Evolutionary conservation across 1,140 invertebrate species (phyloP), one percentile per base, ranked within the genome.

Genomic region (Musca vetustissima): DNA sequence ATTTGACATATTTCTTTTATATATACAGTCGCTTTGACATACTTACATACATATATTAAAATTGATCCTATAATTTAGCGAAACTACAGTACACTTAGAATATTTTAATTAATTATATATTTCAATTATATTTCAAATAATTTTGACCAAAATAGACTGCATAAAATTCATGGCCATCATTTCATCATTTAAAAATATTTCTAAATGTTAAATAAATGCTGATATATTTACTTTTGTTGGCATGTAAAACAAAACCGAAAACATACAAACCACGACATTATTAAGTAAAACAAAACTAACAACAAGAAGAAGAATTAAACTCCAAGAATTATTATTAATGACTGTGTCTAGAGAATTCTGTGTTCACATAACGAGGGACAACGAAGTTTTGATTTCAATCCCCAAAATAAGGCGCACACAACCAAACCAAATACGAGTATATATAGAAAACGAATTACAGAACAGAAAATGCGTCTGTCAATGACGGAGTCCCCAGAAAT

Each of bases 331-430:
- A 71, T 73, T 71, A 72, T 69, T 72, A 74, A 74, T 74, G 70
- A 64, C 68, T 69, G 65, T 75, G 72, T 73, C 72, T 74, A 66
- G 66, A 69, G 61, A 69, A 74, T 71, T 72, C 72, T 71, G 67
- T 71, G 72, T 69, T 64, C 47, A 52, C 53, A 70, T 61, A 36
- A 61, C 57, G 57, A 61, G 28, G 28, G 57, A 61, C 57, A 61
- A 61, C 57, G 22, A 32, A 61, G 28, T 61, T 61, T 61, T 43
- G 28, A 43, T 61, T 61, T 61, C 57, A 61, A 61, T 61, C 9
- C 57, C 28, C 17, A 61, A 61, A 36, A 17, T 36, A 61, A 36
- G 36, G 11, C 7, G 17, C 32, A 9, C n/a, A 43, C 8, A n/a
- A n/a, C n/a, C n/a, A n/a, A n/a, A n/a, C n/a, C n/a, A n/a, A n/a